A percentile compares a stretch with the other conserved stretches of the same genome.
Conservation (phyloP, 2,113 vertebrate species). For the Apodemus speciosus region DNA sequence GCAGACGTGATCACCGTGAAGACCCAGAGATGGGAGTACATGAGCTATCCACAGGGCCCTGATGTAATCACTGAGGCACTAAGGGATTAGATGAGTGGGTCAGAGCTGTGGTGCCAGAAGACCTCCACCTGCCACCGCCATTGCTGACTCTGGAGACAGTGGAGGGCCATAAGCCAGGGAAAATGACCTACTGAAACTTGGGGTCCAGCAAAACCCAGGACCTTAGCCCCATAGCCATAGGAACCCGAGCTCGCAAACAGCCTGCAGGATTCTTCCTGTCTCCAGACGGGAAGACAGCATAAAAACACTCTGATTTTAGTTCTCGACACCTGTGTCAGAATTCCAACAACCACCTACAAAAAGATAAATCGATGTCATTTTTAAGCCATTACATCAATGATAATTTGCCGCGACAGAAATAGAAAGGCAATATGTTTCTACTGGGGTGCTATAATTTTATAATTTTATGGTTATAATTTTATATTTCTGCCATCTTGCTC, state of each 20-base stretch:
- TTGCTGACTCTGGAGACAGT: slow-evolving; percentile 6
- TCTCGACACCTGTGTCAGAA: neutral
- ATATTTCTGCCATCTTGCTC: neutral
- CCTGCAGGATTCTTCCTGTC: neutral
- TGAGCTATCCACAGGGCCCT: neutral
- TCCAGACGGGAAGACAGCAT: neutral
- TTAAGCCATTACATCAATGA: neutral
- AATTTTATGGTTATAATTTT: too few species aligned
- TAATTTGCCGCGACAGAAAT: neutral
- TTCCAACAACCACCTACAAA: neutral
- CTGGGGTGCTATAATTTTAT: neutral
- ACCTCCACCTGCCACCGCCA: neutral
- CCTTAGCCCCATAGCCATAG: neutral
- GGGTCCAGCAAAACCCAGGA: neutral
- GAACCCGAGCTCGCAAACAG: neutral
- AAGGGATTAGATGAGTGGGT: neutral
- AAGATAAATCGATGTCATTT: neutral
- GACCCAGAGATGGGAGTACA: neutral
- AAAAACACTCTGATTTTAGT: neutral
- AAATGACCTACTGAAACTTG: neutral
- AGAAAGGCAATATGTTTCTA: neutral
- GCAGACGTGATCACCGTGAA: neutral
- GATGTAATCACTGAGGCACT: neutral
- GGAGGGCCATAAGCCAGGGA: neutral
- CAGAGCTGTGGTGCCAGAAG: neutral